These are phyloP conservation scores for Poecile atricapillus DNA, from an alignment of 2,113 vertebrate species.

Conservation along the genomic window DNA sequence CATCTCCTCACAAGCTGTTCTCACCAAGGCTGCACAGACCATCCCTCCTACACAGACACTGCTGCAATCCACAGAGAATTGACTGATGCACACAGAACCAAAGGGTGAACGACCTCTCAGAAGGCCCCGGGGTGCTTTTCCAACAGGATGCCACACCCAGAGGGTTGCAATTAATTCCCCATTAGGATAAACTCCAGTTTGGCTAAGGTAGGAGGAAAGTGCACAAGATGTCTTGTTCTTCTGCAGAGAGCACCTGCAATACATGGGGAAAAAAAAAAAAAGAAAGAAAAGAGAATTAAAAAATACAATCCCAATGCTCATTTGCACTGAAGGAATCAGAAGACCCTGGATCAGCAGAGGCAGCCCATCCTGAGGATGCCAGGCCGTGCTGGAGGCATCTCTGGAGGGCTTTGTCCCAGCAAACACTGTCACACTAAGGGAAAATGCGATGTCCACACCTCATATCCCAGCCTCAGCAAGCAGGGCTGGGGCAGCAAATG, in stretches of 20 bases:
- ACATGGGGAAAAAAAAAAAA: fast-evolving
- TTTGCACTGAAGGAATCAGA: neutral
- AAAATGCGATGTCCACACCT: neutral
- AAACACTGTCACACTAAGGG: neutral
- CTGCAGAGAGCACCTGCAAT: neutral
- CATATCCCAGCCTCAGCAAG: neutral
- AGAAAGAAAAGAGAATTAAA: neutral
- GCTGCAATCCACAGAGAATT: neutral
- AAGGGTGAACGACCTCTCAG: neutral
- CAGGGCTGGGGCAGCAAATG: neutral
- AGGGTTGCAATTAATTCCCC: neutral
- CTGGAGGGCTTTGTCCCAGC: neutral
- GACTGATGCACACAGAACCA: neutral
- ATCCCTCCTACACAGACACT: neutral
- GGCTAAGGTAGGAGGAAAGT: neutral
- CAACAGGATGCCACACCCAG: fast-evolving
- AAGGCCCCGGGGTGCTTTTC: neutral
- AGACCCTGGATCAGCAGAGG: neutral
- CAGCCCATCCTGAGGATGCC: neutral
- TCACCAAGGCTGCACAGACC: neutral
- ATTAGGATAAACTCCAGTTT: neutral
- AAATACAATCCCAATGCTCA: neutral
- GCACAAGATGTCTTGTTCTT: neutral
- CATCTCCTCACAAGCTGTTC: neutral
- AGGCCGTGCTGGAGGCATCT: neutral